phyloP scores from a whole-genome alignment of 2,113 vertebrate species.

The Cyphomyrus plagiostoma region DNA sequence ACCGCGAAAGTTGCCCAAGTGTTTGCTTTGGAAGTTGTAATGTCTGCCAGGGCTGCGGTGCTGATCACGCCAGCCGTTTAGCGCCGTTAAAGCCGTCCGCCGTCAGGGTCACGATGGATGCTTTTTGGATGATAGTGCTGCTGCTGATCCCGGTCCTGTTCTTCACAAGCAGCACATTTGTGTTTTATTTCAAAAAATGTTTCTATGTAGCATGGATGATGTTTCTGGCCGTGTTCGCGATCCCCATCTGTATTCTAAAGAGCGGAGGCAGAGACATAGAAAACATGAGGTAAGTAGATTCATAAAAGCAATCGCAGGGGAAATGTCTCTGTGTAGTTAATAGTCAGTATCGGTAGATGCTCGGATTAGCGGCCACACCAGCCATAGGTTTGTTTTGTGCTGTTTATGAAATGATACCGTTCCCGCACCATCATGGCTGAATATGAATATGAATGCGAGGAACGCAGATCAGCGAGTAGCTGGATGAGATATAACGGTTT shows the following conservation, averaged over 20 bases:
- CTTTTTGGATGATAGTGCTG: conserved; percentile 56
- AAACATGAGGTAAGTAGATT: conserved; percentile 78
- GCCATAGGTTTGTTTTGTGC: neutral
- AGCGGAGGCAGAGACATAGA: conserved; percentile 81
- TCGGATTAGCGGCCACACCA: neutral
- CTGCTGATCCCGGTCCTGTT: conserved; percentile 61
- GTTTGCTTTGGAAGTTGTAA: conserved; percentile 23
- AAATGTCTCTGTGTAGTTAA: neutral
- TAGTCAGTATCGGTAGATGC: neutral
- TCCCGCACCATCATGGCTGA: neutral
- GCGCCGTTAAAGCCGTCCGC: conserved; percentile 27
- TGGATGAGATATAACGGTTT: neutral
- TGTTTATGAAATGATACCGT: neutral
- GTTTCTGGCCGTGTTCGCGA: conserved; percentile 53
- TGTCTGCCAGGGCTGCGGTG: conserved; percentile 27
- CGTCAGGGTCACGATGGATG: conserved; percentile 50
- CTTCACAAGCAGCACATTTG: conserved; percentile 66
- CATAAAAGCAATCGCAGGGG: neutral
- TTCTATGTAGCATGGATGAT: conserved; percentile 78
- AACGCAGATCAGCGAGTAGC: neutral
- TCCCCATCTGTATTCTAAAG: conserved; percentile 68
- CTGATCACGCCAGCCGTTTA: conserved; percentile 1
- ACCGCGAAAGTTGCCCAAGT: conserved; percentile 19
- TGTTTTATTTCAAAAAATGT: conserved; percentile 71
- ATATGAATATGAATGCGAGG: neutral